These are phyloP conservation scores for Aphelenchoides avenae DNA, from an alignment of 1,140 invertebrate species.

Conservation along the genomic window DNA sequence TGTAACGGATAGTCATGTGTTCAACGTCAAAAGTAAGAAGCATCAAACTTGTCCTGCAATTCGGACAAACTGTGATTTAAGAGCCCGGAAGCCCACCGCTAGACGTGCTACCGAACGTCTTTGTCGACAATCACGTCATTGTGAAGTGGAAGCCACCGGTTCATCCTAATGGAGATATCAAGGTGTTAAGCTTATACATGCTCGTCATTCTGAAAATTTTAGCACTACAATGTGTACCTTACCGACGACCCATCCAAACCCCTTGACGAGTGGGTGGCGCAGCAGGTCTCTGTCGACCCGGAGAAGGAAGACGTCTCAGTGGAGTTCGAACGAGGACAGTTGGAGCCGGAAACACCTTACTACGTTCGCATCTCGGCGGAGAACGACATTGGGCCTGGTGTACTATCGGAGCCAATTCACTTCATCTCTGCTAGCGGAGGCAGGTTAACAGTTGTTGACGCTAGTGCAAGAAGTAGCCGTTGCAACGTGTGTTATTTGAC, in stretches of 20 bases:
- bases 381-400: constrained; percentile 51
- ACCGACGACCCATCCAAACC: constrained; percentile 54
- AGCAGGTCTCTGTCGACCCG: background rate
- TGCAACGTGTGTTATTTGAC: constrained; percentile 17
- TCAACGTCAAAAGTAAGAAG: constrained; percentile 33
- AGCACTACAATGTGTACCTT: constrained; percentile 52
- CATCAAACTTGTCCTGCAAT: constrained; percentile 8
- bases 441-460: constrained; percentile 9
- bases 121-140: constrained; percentile 54
- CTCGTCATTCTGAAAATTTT: constrained; percentile 12
- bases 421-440: constrained; percentile 52
- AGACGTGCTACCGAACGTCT: constrained; percentile 43
- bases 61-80: constrained; percentile 19
- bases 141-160: constrained; percentile 52
- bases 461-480: constrained; percentile 15
- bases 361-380: constrained; percentile 54
- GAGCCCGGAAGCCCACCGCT: constrained; percentile 53
- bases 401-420: constrained; percentile 39
- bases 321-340: constrained; percentile 47
- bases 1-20: constrained; percentile 44
- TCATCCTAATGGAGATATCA: constrained; percentile 53
- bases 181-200: constrained; percentile 19
- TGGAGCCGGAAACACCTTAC: constrained; percentile 58
- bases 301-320: constrained; percentile 10
- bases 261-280: constrained; percentile 49